A percentile compares a stretch with the other conserved stretches of the same genome.
Conservation (phyloP, 2,113 vertebrate species). For the Athene noctua region DNA sequence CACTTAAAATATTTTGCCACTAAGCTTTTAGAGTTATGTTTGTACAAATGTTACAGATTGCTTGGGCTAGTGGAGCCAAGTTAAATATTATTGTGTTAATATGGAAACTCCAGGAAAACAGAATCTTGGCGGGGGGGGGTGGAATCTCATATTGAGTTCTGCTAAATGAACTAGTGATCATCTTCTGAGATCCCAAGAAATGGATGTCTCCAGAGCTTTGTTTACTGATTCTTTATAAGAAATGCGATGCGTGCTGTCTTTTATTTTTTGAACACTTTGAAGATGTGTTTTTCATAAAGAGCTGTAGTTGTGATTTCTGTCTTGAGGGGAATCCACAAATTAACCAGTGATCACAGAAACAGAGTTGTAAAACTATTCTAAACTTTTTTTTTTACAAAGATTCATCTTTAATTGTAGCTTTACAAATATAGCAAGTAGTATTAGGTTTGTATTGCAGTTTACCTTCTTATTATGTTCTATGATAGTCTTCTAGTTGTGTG, state of each 20-base stretch:
- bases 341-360: background rate
- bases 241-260: background rate
- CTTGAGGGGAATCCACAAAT: background rate
- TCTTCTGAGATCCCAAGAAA: background rate
- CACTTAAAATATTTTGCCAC: slow-evolving; percentile 30
- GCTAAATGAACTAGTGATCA: background rate
- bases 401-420: background rate
- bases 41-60: slow-evolving; percentile 32
- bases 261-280: background rate
- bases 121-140: background rate
- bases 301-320: background rate
- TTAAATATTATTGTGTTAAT: slow-evolving; percentile 52
- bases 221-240: background rate
- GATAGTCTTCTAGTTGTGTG: background rate
- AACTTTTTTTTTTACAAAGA: background rate
- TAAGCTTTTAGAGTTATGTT: background rate
- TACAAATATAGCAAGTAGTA: background rate
- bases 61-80: slow-evolving; percentile 30
- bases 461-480: background rate
- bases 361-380: background rate
- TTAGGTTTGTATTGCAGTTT: background rate
- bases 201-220: background rate
- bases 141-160: background rate
- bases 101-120: background rate
- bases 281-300: background rate